Percentiles rank a stretch among this genome's conserved stretches.
Conservation (phyloP, 1,140 invertebrate genomes). For the Brachionus calyciflorus region DNA sequence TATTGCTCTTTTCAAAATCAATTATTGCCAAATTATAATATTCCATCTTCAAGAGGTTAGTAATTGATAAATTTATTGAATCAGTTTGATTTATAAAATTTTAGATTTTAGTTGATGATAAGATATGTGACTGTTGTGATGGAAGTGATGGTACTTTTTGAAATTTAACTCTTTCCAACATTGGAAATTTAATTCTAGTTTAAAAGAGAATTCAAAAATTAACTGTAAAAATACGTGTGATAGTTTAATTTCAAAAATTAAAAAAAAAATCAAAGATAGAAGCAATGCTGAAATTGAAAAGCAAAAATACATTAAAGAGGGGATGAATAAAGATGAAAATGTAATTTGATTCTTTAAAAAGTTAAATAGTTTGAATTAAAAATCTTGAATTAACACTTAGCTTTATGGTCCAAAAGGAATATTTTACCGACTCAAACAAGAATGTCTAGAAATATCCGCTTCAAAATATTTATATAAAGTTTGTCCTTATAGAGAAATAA, state of each 20-base stretch:
- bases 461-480: not conserved
- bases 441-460: not conserved
- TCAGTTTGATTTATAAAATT: not conserved
- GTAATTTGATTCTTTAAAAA: not conserved
- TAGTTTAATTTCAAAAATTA: not conserved
- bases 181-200: not conserved
- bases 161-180: not conserved
- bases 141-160: conserved; percentile 26
- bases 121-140: conserved; percentile 47
- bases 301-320: conserved; percentile 21
- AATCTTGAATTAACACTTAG: not conserved
- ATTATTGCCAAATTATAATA: not conserved
- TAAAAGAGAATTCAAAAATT: not conserved
- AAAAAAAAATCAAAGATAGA: not conserved
- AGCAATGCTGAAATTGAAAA: not conserved
- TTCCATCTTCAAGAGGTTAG: not conserved
- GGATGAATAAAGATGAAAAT: conserved; percentile 2
- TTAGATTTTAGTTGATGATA: conserved; percentile 23
- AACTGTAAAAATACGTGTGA: conserved; percentile 11
- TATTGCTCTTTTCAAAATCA: conserved; percentile 33
- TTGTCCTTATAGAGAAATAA: conserved; percentile 39
- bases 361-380: not conserved
- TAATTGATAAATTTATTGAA: not conserved
- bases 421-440: not conserved
- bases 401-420: conserved; percentile 34